phyloP scores from a whole-genome alignment of 2,113 vertebrate genomes.

The Marmota flaviventris region DNA sequence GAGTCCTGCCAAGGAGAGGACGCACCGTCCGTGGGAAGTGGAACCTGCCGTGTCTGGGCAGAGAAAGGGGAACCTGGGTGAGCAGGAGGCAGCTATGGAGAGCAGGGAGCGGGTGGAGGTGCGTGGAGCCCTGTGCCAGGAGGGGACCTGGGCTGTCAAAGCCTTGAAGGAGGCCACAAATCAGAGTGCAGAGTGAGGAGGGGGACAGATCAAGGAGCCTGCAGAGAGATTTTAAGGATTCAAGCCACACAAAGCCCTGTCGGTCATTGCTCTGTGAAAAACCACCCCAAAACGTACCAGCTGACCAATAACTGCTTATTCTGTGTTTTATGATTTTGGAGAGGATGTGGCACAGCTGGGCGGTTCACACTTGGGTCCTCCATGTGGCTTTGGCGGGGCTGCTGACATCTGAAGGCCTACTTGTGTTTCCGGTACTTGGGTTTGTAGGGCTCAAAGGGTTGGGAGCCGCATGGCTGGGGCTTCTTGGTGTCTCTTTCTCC shows the following conservation, averaged over 20 bases:
- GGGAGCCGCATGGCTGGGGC: not conserved
- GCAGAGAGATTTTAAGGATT: not conserved
- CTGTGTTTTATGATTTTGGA: not conserved
- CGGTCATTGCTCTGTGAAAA: not conserved
- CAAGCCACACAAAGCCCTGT: not conserved
- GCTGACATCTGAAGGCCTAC: not conserved
- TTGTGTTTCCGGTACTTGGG: not conserved
- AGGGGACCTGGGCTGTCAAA: not conserved
- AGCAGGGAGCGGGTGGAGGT: not conserved
- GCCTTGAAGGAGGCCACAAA: not conserved
- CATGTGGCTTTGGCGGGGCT: not conserved
- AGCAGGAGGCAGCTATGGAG: not conserved
- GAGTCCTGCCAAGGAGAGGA: not conserved
- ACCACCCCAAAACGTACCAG: not conserved
- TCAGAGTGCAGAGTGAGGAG: not conserved
- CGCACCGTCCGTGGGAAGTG: slow-evolving; percentile 23
- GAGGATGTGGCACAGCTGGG: not conserved
- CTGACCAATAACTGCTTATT: not conserved
- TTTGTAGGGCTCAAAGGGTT: not conserved
- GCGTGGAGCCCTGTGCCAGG: not conserved
- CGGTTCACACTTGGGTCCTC: not conserved
- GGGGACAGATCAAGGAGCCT: not conserved
- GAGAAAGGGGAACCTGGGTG: not conserved
- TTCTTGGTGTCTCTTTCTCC: not conserved
- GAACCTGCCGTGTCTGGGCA: not conserved